phyloP scores from a whole-genome alignment of 1,140 invertebrate genomes.

The Drosophila micromelanica region DNA sequence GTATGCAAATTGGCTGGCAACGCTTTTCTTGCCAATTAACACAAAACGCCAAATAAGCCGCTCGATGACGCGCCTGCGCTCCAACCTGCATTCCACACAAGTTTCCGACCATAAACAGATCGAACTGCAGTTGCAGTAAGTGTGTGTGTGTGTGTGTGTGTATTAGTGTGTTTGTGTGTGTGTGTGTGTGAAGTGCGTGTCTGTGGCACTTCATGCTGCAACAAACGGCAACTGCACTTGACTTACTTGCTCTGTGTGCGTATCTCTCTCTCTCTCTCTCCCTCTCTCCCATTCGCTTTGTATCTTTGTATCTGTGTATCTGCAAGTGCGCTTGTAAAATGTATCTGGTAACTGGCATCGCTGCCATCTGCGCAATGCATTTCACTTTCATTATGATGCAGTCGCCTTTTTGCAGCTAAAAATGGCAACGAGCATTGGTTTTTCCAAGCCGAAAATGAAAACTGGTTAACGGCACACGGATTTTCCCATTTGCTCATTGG shows the following conservation, averaged over 20 bases:
- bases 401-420: slow-evolving; percentile 81
- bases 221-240: slow-evolving; percentile 66
- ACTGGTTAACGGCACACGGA: slow-evolving; percentile 63
- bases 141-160: background rate
- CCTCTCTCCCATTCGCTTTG: slow-evolving; percentile 1
- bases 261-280: slow-evolving; percentile 5
- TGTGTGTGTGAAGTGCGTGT: slow-evolving; percentile 40
- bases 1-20: slow-evolving; percentile 46
- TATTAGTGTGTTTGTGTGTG: background rate
- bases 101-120: slow-evolving; percentile 60
- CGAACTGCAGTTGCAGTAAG: background rate
- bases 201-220: slow-evolving; percentile 33
- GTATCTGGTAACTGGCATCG: slow-evolving; percentile 69
- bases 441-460: slow-evolving; percentile 81
- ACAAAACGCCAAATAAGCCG: slow-evolving; percentile 67
- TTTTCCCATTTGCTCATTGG: slow-evolving; percentile 40
- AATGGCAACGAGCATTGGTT: slow-evolving; percentile 73
- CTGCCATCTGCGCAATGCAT: slow-evolving; percentile 79
- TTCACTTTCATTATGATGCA: slow-evolving; percentile 83
- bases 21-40: slow-evolving; percentile 67
- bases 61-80: slow-evolving; percentile 62
- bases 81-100: slow-evolving; percentile 57
- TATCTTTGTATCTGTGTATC: slow-evolving; percentile 2
- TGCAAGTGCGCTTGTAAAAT: slow-evolving; percentile 9
- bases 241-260: slow-evolving; percentile 60